Evolutionary conservation across 2,888 invertebrate genomes (phyloP).

Genomic region (Pardosa pseudoannulata): DNA sequence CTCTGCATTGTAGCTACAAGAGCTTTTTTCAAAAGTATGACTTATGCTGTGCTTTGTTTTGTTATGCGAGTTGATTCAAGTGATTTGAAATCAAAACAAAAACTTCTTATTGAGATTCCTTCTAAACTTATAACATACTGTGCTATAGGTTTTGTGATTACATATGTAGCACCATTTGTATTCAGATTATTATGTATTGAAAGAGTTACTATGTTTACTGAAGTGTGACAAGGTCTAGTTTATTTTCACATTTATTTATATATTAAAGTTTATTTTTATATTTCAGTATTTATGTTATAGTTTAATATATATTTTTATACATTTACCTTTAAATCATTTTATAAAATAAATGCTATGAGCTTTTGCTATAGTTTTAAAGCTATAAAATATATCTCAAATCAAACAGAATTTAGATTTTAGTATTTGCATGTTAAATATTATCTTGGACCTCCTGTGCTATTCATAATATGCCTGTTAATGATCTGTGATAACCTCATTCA

Average conservation of each 20-base stretch:
- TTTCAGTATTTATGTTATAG: background rate
- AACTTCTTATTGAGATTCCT: conserved; percentile 87
- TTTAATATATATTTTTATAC: background rate
- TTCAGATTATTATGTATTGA: conserved; percentile 87
- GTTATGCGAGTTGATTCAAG: conserved; percentile 84
- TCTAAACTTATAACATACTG: conserved; percentile 90
- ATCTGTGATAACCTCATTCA: too few relatives aligned
- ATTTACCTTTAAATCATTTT: too few relatives aligned
- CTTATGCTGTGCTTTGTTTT: conserved; percentile 85
- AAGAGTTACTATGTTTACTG: conserved; percentile 89
- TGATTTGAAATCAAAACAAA: conserved; percentile 80
- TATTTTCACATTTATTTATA: conserved; percentile 5
- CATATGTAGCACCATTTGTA: conserved; percentile 86
- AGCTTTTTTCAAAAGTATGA: conserved; percentile 83
- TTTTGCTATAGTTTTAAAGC: too few relatives aligned
- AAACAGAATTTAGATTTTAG: too few relatives aligned
- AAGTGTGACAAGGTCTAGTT: conserved; percentile 80
- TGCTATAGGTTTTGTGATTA: conserved; percentile 87
- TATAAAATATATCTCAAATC: too few relatives aligned
- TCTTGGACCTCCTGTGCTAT: too few relatives aligned
- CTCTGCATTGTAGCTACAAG: conserved; percentile 85
- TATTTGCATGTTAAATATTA: too few relatives aligned
- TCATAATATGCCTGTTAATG: too few relatives aligned
- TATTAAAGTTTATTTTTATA: background rate
- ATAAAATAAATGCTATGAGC: too few relatives aligned